Evolutionary conservation across 2,797 vertebrate genomes (phyloP), one percentile per base, ranked within the genome.

Genomic region (Fringilla coelebs): DNA sequence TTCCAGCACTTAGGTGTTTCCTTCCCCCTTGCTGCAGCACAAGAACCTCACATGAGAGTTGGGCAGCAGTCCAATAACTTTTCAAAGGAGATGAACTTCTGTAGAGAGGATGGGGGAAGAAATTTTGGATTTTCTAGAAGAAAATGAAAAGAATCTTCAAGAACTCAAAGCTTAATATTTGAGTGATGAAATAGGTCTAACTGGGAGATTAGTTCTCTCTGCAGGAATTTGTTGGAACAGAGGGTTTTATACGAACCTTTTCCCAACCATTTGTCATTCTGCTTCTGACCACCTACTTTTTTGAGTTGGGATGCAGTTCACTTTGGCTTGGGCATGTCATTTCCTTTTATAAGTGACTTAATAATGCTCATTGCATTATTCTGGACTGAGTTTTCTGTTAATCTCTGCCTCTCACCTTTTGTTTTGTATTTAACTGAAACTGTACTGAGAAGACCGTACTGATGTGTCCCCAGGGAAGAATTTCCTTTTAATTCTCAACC

Each of bases 401-500:
- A 21, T 81, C 46, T n/a, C 11, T 54, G 26, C 17, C 21, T 78
- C 19, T 63, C 57, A 48, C 26, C 34, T 72, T 60, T 57, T 19
- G 15, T 34, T 90, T 67, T 81, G 11, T 41, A 89, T 86, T 68
- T 29, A 78, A 63, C 25, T 70, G 70, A 58, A 75, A 36, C 25
- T 68, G 2, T 72, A 16, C 28, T 43, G n/a, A 57, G 45, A 45
- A 74, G 57, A 66, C 18, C 2, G 0, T 24, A 26, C 25, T 58
- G 17, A 22, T 36, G 6, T 45, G 34, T 51, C 38, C 26, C 29
- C 14, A 28, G 51, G 66, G 40, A 86, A 60, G 66, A 1, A 7
- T 34, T 95, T 84, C 34, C 24, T 89, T 70, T 88, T 75, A 26
- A 54, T 90, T 86, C 48, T 75, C 51, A 89, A 75, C 18, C n/a